Evolutionary conservation across 2,888 invertebrate genomes (phyloP).

Genomic region (Ceraclea dissimilis): DNA sequence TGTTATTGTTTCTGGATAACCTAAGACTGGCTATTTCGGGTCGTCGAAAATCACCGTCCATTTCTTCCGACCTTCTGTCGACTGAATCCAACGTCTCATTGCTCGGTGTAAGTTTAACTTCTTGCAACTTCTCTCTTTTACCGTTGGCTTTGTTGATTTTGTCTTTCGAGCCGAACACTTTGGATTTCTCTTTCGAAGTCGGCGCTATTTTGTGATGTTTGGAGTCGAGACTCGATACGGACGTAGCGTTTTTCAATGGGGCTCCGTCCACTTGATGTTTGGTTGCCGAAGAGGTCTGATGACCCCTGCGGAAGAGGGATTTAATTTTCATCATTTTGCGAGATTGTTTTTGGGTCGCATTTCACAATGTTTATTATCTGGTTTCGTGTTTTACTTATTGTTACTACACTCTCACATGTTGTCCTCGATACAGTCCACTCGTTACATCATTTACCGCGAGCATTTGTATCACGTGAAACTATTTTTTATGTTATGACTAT

Average conservation of each 20-base stretch:
- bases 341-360: constrained; percentile 9
- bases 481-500: too few species aligned
- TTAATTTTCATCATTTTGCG: constrained; percentile 86
- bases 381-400: background rate
- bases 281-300: constrained; percentile 35
- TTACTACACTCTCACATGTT: too few species aligned
- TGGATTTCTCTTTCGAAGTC: constrained; percentile 42
- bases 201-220: constrained; percentile 51
- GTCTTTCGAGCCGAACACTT: constrained; percentile 49
- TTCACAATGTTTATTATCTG: constrained; percentile 5
- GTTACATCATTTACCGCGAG: too few species aligned
- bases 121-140: constrained; percentile 38
- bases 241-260: constrained; percentile 53
- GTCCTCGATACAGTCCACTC: too few species aligned
- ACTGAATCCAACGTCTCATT: constrained; percentile 35
- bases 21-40: constrained; percentile 27
- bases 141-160: constrained; percentile 40
- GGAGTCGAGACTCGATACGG: constrained; percentile 57
- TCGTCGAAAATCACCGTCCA: constrained; percentile 25
- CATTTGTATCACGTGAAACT: too few species aligned
- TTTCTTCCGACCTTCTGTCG: constrained; percentile 24
- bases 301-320: constrained; percentile 84
- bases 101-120: constrained; percentile 31
- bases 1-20: constrained; percentile 30
- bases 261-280: constrained; percentile 28